phyloP scores from a whole-genome alignment of 2,888 invertebrate genomes.

The Mystacides longicornis region DNA sequence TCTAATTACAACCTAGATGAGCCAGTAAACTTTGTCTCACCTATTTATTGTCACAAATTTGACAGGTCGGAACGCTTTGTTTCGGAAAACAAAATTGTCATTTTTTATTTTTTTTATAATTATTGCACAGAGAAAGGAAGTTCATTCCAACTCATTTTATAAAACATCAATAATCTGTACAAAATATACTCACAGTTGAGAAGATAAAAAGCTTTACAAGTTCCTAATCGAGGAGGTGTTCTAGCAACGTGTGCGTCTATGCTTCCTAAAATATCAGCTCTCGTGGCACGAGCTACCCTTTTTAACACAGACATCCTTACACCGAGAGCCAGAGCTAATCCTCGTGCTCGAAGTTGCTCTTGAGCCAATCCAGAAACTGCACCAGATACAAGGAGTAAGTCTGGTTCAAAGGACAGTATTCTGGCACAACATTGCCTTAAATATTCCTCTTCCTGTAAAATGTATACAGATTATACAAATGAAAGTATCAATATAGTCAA shows the following conservation, averaged over 20 bases:
- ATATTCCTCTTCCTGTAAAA: conserved; percentile 70
- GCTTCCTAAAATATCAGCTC: conserved; percentile 78
- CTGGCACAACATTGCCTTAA: conserved; percentile 77
- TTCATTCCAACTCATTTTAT: too few relatives aligned
- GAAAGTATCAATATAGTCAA: too few relatives aligned
- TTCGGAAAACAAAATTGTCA: too few relatives aligned
- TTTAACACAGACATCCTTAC: conserved; percentile 78
- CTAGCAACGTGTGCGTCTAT: conserved; percentile 80
- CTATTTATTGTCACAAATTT: too few relatives aligned
- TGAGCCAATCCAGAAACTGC: conserved; percentile 82
- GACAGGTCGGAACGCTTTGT: too few relatives aligned
- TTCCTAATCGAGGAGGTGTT: conserved; percentile 63
- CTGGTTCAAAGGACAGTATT: conserved; percentile 75
- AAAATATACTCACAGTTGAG: conserved; percentile 41
- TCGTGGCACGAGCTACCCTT: conserved; percentile 67
- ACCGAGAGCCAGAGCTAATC: conserved; percentile 81
- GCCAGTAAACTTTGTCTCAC: too few relatives aligned
- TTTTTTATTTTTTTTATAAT: too few relatives aligned
- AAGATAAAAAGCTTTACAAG: conserved; percentile 75
- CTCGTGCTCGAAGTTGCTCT: conserved; percentile 69
- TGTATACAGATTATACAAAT: too few relatives aligned
- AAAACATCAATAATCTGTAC: too few relatives aligned
- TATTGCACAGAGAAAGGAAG: too few relatives aligned
- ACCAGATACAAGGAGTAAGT: conserved; percentile 84
- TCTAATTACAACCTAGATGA: too few relatives aligned